phyloP scores from a whole-genome alignment of 2,888 invertebrate genomes.

The Pammene fasciana region DNA sequence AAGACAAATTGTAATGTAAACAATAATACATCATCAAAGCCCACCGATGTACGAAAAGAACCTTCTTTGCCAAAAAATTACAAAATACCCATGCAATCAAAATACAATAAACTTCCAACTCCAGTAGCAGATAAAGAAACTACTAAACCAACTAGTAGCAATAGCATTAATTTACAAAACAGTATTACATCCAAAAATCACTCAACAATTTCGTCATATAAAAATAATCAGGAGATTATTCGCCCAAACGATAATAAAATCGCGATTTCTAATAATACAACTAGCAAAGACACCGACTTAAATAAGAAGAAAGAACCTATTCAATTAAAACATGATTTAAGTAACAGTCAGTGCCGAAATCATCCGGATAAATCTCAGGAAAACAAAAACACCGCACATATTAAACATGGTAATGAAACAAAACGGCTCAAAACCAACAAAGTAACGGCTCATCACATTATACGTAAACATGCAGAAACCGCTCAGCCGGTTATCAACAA shows the following conservation, averaged over 20 bases:
- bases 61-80: conserved; percentile 20
- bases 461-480: not conserved
- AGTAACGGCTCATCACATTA: not conserved
- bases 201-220: not conserved
- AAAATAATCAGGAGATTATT: not conserved
- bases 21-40: not conserved
- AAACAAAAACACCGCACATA: not conserved
- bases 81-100: conserved; percentile 24
- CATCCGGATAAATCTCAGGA: not conserved
- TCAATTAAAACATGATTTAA: conserved; percentile 4
- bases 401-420: conserved; percentile 3
- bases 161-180: not conserved
- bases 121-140: not conserved
- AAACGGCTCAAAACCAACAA: not conserved
- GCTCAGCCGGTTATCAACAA: not conserved
- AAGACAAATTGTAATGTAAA: conserved; percentile 1
- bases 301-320: not conserved
- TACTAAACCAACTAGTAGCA: not conserved
- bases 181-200: not conserved
- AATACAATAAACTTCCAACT: conserved; percentile 1
- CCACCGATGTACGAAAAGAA: conserved; percentile 6
- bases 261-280: not conserved
- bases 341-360: not conserved
- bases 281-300: not conserved
- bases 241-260: not conserved